Conservation (phyloP, 1,140 invertebrate species). For the Ceratina japonica region DNA sequence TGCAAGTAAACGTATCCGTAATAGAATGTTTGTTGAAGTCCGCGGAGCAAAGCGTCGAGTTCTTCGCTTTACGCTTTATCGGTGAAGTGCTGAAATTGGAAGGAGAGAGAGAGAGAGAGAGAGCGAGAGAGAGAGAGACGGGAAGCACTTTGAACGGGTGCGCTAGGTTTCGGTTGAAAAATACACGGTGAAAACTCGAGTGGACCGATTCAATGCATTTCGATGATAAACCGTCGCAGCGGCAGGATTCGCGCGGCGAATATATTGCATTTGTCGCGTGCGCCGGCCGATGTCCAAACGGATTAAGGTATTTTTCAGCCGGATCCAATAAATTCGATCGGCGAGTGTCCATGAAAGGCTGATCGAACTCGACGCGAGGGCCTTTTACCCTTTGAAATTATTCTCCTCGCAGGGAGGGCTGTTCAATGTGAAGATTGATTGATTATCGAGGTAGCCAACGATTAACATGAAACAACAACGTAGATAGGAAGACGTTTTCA, state of each 20-base stretch:
- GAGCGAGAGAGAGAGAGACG: too few relatives aligned
- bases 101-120: too few relatives aligned
- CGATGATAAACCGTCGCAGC: constrained; percentile 35
- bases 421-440: background rate
- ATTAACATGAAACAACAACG: background rate
- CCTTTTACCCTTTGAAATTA: constrained; percentile 4
- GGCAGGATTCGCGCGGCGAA: constrained; percentile 23
- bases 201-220: constrained; percentile 31
- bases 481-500: background rate
- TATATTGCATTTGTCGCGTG: constrained; percentile 35
- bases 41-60: background rate
- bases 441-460: background rate
- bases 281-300: constrained; percentile 25
- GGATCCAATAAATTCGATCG: constrained; percentile 32
- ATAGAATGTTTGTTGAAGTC: too few relatives aligned
- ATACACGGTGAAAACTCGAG: constrained; percentile 23
- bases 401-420: background rate
- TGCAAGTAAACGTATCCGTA: too few relatives aligned
- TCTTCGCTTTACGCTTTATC: background rate
- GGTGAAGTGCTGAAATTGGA: background rate
- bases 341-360: background rate
- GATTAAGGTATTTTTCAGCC: constrained; percentile 40
- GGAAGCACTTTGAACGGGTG: background rate
- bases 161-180: constrained; percentile 20
- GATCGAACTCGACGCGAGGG: background rate